Conservation (phyloP, 2,888 invertebrate species). For the Phalera bucephala region DNA sequence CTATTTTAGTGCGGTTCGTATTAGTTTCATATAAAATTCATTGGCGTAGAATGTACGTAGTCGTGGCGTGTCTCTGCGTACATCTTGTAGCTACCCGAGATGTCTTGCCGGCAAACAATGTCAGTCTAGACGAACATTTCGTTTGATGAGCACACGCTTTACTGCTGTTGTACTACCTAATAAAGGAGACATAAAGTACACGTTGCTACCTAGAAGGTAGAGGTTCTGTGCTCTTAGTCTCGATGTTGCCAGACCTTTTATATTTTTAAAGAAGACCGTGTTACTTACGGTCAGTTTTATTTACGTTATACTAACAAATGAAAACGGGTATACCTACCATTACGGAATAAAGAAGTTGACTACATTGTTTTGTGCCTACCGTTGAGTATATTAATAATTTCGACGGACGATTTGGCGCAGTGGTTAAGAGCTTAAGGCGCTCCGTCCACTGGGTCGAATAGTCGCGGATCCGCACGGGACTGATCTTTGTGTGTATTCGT, state of each 20-base stretch:
- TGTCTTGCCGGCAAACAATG: conserved; percentile 13
- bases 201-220: conserved; percentile 21
- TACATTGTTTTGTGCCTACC: too few species aligned
- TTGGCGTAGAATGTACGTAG: not conserved
- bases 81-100: conserved; percentile 6
- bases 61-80: conserved; percentile 5
- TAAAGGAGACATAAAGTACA: conserved; percentile 60
- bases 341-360: too few species aligned
- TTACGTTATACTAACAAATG: too few species aligned
- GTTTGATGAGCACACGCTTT: conserved; percentile 60
- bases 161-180: conserved; percentile 54
- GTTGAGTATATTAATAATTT: too few species aligned
- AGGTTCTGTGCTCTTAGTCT: not conserved
- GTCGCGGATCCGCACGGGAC: too few species aligned
- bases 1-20: not conserved
- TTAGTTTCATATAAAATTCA: not conserved
- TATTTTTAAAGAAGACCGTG: too few species aligned
- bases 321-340: too few species aligned
- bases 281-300: too few species aligned
- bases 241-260: conserved; percentile 1
- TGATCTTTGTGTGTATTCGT: too few species aligned
- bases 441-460: too few species aligned
- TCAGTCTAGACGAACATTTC: conserved; percentile 36
- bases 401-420: too few species aligned
- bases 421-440: too few species aligned